Percentiles rank a stretch among this genome's conserved stretches.
Conservation (phyloP, 1,140 invertebrate species). For the Capitella teleta region DNA sequence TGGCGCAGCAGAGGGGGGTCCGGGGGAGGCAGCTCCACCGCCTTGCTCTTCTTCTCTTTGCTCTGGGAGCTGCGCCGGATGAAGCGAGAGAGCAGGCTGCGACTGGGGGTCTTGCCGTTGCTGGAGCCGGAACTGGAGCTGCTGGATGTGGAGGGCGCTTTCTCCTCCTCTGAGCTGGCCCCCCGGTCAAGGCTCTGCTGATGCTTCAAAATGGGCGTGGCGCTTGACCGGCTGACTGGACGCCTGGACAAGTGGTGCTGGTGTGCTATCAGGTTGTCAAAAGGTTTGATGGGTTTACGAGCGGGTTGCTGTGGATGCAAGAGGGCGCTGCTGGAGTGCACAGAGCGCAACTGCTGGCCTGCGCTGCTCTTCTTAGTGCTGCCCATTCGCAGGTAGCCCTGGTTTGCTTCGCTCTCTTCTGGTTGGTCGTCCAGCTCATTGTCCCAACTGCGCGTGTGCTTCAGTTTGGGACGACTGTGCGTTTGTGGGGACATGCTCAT, state of each 20-base stretch:
- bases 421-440: slow-evolving; percentile 1
- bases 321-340: background rate
- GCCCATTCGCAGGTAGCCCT: background rate
- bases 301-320: background rate
- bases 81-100: slow-evolving; percentile 5
- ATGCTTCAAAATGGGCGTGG: background rate
- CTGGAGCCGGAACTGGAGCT: background rate
- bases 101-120: slow-evolving; percentile 1
- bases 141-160: background rate
- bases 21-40: too few relatives aligned
- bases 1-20: too few relatives aligned
- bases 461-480: background rate
- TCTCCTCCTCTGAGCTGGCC: background rate
- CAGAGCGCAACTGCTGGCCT: background rate
- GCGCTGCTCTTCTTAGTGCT: background rate
- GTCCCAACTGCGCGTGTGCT: slow-evolving; percentile 1
- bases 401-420: background rate
- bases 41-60: background rate
- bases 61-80: slow-evolving; percentile 1
- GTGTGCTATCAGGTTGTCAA: slow-evolving; percentile 6
- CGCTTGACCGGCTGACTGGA: background rate
- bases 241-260: background rate
- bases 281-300: background rate
- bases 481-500: slow-evolving; percentile 1
- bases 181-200: background rate